Evolutionary conservation across 2,797 vertebrate genomes (phyloP).

Genomic region (Pipistrellus kuhlii): DNA sequence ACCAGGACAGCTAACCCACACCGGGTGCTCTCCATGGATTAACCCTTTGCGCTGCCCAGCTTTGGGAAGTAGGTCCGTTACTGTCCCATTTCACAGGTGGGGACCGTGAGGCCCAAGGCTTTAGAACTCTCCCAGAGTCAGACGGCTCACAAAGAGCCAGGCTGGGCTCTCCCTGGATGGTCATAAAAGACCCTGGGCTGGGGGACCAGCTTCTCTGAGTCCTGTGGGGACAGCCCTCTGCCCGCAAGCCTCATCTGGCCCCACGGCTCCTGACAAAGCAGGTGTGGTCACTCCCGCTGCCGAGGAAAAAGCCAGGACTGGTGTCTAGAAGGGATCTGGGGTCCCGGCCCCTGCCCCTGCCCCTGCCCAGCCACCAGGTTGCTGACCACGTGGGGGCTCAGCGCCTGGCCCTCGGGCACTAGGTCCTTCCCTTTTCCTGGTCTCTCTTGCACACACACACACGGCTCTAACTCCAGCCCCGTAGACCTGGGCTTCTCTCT

Average conservation of each 20-base stretch:
- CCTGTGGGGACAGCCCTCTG: not conserved
- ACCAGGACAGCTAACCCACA: too few species aligned
- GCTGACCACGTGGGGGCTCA: not conserved
- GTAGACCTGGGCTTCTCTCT: not conserved
- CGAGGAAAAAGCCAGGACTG: not conserved
- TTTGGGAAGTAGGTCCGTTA: not conserved
- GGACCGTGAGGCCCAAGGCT: not conserved
- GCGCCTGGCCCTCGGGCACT: not conserved
- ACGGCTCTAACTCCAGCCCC: not conserved
- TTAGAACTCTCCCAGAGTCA: not conserved
- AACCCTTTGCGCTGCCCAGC: rapidly evolving
- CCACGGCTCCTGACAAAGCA: not conserved
- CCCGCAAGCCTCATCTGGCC: rapidly evolving
- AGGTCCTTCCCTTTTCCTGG: not conserved
- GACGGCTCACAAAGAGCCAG: not conserved
- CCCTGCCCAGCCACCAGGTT: not conserved
- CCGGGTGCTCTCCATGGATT: rapidly evolving
- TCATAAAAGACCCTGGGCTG: not conserved
- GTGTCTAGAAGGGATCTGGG: too few species aligned
- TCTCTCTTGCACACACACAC: not conserved
- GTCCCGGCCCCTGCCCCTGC: not conserved
- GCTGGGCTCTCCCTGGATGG: not conserved
- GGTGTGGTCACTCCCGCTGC: not conserved
- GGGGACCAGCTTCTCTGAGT: not conserved
- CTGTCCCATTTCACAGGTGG: not conserved